Evolutionary conservation across 2,113 vertebrate species (phyloP).

Genomic region (Coptodon bakossiorum): DNA sequence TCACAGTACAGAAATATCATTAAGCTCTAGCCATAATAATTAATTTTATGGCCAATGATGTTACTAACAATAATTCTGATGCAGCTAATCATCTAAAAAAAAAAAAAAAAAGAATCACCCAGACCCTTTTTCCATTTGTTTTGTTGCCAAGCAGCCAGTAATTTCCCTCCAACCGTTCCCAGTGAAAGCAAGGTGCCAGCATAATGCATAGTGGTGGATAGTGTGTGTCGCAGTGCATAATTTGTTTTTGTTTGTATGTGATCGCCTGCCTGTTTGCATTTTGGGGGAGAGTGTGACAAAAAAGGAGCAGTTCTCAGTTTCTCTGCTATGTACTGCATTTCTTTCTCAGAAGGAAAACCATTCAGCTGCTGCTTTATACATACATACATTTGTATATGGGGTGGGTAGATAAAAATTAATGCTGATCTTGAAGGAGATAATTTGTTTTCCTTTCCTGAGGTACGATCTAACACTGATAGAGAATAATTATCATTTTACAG

Average conservation of each 20-base stretch:
- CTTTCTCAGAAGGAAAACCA: neutral
- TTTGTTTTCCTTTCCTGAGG: neutral
- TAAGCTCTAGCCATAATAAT: slow-evolving; percentile 55
- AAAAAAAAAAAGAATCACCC: slow-evolving; percentile 43
- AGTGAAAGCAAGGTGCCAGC: slow-evolving; percentile 13
- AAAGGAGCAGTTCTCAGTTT: slow-evolving; percentile 4
- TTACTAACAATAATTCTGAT: slow-evolving; percentile 61
- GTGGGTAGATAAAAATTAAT: neutral
- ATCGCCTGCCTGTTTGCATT: slow-evolving; percentile 34
- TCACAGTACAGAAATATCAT: slow-evolving; percentile 32
- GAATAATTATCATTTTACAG: neutral
- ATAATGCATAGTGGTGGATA: slow-evolving; percentile 35
- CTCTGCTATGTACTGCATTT: neutral
- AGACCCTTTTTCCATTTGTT: slow-evolving; percentile 53
- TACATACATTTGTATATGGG: neutral
- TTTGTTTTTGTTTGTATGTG: slow-evolving; percentile 55
- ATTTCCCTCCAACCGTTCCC: slow-evolving; percentile 37
- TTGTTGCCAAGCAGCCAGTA: slow-evolving; percentile 59
- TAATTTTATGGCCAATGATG: slow-evolving; percentile 65
- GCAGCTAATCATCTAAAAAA: slow-evolving; percentile 67
- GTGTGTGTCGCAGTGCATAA: slow-evolving; percentile 36
- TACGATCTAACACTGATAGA: neutral
- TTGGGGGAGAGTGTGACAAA: neutral
- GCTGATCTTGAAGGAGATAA: neutral
- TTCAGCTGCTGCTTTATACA: neutral